These are phyloP conservation scores for Cactoblastis cactorum DNA, from an alignment of 2,888 invertebrate species.

Conservation along the genomic window DNA sequence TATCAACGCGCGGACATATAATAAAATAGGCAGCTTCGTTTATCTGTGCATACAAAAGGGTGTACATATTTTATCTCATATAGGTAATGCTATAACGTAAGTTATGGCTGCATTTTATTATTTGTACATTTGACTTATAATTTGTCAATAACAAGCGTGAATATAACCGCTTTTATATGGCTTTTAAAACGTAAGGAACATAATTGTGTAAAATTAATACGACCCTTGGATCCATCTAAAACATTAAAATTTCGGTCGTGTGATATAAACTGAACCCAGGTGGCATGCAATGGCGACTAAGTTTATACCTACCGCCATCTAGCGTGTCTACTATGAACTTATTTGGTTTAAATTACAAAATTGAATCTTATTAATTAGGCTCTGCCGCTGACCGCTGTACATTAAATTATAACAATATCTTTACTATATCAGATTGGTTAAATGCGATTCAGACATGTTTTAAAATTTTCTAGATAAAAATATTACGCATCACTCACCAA, in stretches of 20 bases:
- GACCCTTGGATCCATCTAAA: background rate
- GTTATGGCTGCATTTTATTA: background rate
- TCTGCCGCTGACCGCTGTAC: background rate
- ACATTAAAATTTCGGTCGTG: too few relatives aligned
- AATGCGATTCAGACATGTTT: background rate
- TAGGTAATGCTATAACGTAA: background rate
- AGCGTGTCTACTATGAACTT: background rate
- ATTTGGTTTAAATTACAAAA: background rate
- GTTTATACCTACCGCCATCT: background rate
- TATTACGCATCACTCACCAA: background rate
- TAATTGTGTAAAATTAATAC: background rate
- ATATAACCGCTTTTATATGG: background rate
- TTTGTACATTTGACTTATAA: constrained; percentile 2
- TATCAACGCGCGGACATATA: background rate
- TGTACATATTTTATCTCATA: background rate
- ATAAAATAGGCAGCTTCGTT: background rate
- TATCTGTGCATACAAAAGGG: background rate
- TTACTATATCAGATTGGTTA: constrained; percentile 3
- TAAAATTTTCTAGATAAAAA: background rate
- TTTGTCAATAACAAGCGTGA: background rate
- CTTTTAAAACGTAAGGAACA: background rate
- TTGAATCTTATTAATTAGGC: background rate
- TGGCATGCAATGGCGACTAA: background rate
- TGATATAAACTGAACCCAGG: background rate
- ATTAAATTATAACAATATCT: background rate